Conservation (phyloP, 2,113 vertebrate species). For the Emydura subglobosa region DNA sequence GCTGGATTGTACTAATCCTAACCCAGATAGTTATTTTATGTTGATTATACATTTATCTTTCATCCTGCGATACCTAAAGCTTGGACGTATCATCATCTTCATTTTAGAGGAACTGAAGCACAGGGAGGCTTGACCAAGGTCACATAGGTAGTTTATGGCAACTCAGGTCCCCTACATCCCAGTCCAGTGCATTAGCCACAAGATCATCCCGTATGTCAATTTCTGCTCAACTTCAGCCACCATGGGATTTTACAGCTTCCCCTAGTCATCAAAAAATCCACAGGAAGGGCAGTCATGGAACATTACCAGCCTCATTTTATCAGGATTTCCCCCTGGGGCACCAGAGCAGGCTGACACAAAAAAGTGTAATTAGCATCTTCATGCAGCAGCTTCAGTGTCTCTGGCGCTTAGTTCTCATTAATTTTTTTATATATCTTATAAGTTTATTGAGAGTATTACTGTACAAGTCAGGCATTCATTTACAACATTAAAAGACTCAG, state of each 20-base stretch:
- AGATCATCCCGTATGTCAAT: not conserved
- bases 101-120: not conserved
- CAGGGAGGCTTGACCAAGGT: not conserved
- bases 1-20: not conserved
- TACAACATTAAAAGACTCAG: not conserved
- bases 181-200: not conserved
- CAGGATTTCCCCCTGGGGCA: not conserved
- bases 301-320: not conserved
- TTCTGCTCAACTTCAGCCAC: not conserved
- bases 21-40: not conserved
- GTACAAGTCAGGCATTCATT: not conserved
- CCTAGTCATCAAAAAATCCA: not conserved
- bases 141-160: not conserved
- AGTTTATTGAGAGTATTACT: not conserved
- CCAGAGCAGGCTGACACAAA: not conserved
- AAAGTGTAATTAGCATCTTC: not conserved
- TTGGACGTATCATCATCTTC: not conserved
- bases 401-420: not conserved
- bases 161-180: not conserved
- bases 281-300: not conserved
- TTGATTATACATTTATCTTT: not conserved
- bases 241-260: not conserved
- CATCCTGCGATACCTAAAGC: not conserved
- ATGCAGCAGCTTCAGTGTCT: not conserved
- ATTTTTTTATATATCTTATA: not conserved